These are phyloP conservation scores for Ammodytes marinus DNA, from an alignment of 2,113 vertebrate species.

Conservation along the genomic window DNA sequence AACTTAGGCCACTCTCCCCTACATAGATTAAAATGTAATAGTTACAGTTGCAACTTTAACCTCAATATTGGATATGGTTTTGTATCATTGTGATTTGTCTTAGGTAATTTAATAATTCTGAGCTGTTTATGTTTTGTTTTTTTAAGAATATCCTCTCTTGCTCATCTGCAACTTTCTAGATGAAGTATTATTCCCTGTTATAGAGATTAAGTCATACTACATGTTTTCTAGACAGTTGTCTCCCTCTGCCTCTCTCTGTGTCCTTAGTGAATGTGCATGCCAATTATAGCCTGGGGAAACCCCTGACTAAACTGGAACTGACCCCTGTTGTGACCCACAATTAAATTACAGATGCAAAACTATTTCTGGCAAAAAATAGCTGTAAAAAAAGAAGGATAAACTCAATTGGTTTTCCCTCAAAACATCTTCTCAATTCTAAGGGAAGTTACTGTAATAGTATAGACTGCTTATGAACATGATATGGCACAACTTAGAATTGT, in stretches of 20 bases:
- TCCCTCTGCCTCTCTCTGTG: neutral
- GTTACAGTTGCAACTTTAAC: neutral
- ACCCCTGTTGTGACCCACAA: conserved; percentile 27
- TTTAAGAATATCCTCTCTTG: neutral
- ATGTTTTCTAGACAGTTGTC: no score
- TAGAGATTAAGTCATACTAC: neutral
- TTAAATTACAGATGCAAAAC: conserved; percentile 25
- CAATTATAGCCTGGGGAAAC: conserved; percentile 20
- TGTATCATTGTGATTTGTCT: neutral
- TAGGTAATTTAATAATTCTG: neutral
- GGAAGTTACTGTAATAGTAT: neutral
- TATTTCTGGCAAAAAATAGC: conserved; percentile 7
- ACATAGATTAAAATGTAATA: neutral
- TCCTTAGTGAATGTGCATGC: neutral
- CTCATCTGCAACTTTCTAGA: neutral
- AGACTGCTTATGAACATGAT: neutral
- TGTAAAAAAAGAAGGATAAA: no score
- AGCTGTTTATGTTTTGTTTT: no score
- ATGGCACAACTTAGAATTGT: neutral
- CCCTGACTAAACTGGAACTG: conserved; percentile 9
- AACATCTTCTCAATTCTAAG: neutral
- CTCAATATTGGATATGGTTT: neutral
- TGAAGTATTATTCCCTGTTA: neutral
- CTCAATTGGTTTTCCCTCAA: neutral
- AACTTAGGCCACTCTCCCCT: no score